phyloP scores from a whole-genome alignment of 2,797 vertebrate genomes.

The Avahi laniger region DNA sequence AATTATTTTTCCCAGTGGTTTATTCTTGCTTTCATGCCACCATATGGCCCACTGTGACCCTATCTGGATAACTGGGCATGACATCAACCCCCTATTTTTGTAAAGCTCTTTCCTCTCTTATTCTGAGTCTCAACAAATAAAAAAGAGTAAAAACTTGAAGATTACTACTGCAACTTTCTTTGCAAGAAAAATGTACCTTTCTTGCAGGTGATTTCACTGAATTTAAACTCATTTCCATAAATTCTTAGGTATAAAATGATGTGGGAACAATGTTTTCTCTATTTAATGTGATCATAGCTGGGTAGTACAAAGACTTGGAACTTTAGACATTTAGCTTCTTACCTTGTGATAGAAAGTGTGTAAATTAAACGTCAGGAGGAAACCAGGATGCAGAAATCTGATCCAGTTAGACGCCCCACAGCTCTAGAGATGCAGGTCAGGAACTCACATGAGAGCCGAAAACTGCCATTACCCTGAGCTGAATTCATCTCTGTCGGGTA shows the following conservation, averaged over 20 bases:
- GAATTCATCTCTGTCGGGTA: neutral
- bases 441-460: neutral
- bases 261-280: constrained; percentile 1
- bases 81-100: neutral
- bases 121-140: neutral
- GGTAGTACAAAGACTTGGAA: neutral
- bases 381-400: constrained; percentile 11
- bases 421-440: neutral
- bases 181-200: neutral
- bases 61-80: neutral
- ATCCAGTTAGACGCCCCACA: neutral
- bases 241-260: neutral
- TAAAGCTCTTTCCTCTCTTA: neutral
- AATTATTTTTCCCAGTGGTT: constrained; percentile 1
- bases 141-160: neutral
- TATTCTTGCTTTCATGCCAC: neutral
- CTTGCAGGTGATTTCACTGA: neutral
- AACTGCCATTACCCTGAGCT: neutral
- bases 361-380: constrained; percentile 33
- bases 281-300: neutral
- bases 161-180: neutral
- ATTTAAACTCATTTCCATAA: constrained; percentile 6
- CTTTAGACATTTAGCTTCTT: constrained; percentile 11
- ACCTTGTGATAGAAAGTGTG: neutral
- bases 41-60: neutral